Evolutionary conservation across 2,888 invertebrate genomes (phyloP).

Genomic region (Lysandra bellargus): DNA sequence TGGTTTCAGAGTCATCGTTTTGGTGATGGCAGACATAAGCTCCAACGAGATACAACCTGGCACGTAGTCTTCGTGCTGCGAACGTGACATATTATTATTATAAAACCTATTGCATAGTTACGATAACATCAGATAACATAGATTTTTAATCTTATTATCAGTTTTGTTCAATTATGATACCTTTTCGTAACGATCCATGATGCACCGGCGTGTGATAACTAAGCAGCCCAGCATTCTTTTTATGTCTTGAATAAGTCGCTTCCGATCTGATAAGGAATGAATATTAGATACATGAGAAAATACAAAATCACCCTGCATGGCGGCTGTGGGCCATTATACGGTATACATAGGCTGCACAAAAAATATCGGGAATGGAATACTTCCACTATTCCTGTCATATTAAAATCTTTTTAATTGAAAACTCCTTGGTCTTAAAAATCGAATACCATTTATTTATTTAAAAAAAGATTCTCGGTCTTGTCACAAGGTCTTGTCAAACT

Average conservation of each 20-base stretch:
- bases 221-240: slow-evolving; percentile 66
- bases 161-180: slow-evolving; percentile 43
- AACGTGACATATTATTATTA: neutral
- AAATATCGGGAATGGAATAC: no score
- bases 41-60: slow-evolving; percentile 59
- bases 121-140: slow-evolving; percentile 21
- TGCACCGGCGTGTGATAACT: slow-evolving; percentile 65
- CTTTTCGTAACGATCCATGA: slow-evolving; percentile 70
- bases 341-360: no score
- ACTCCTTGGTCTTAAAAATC: no score
- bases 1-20: slow-evolving; percentile 54
- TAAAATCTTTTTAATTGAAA: no score
- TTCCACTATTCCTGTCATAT: no score
- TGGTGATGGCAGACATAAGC: slow-evolving; percentile 65
- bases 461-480: no score
- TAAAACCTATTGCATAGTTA: slow-evolving; percentile 2
- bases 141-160: neutral
- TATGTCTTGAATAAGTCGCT: slow-evolving; percentile 55
- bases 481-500: no score
- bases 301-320: no score
- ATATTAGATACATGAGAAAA: neutral
- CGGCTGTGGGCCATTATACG: no score
- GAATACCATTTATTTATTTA: no score
- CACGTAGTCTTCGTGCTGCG: slow-evolving; percentile 63
- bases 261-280: slow-evolving; percentile 51